These are phyloP conservation scores for Xestia rhomboidea DNA, from an alignment of 2,888 invertebrate genomes.

Conservation along the genomic window DNA sequence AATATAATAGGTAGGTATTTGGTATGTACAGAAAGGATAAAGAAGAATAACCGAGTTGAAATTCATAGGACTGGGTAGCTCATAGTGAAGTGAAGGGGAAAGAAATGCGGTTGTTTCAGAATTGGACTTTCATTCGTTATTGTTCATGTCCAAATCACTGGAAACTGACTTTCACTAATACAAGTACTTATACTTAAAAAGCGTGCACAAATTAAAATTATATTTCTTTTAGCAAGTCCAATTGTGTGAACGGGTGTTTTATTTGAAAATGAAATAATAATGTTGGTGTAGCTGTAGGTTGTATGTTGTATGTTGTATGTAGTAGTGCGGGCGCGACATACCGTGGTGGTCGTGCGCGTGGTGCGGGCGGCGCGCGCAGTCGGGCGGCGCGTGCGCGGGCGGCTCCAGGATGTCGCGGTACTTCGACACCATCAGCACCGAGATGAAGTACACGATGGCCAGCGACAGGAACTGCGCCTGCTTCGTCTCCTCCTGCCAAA, in stretches of 20 bases:
- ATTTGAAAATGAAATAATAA: constrained; percentile 6
- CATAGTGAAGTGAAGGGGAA: background rate
- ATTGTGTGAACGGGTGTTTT: constrained; percentile 34
- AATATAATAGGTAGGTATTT: constrained; percentile 12
- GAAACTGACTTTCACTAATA: constrained; percentile 13
- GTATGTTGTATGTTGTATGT: too few species aligned
- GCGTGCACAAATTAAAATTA: constrained; percentile 62
- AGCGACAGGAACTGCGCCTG: constrained; percentile 99
- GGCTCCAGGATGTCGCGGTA: constrained; percentile 99
- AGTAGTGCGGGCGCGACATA: constrained; percentile 70
- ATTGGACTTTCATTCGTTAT: constrained; percentile 6
- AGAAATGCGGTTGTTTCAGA: background rate
- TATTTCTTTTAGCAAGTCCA: constrained; percentile 41
- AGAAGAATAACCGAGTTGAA: background rate
- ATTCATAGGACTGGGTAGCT: constrained; percentile 13
- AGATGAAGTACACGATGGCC: constrained; percentile 99
- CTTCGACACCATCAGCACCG: constrained; percentile 99
- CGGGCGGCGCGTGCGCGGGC: constrained; percentile 91
- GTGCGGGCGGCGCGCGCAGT: constrained; percentile 80
- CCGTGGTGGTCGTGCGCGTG: constrained; percentile 88
- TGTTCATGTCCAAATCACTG: constrained; percentile 9
- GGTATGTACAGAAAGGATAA: constrained; percentile 45
- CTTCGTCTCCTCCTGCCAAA: constrained; percentile 98
- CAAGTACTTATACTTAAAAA: constrained; percentile 49
- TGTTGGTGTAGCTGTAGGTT: background rate